A percentile compares a stretch with the other conserved stretches of the same genome.
Conservation (phyloP, 1,140 invertebrate species). For the Mactra quadrangularis region DNA sequence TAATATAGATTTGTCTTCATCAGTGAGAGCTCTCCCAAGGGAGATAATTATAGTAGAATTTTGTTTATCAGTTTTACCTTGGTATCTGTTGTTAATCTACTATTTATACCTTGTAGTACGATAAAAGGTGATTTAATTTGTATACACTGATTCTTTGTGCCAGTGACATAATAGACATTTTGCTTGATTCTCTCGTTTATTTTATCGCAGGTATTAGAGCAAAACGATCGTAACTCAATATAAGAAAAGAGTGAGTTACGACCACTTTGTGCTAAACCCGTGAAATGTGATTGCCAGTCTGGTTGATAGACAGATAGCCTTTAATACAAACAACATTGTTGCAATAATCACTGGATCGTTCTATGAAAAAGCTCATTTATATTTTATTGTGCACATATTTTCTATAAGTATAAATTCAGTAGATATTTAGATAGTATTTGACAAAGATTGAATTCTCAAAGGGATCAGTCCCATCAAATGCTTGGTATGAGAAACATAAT, state of each 20-base stretch:
- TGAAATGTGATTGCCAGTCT: too few relatives aligned
- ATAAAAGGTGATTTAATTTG: neutral
- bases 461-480: constrained; percentile 6
- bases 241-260: too few relatives aligned
- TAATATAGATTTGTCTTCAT: neutral
- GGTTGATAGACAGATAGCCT: too few relatives aligned
- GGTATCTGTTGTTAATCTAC: neutral
- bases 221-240: too few relatives aligned
- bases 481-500: constrained; percentile 1
- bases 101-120: neutral
- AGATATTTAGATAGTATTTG: constrained; percentile 1
- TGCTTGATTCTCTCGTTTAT: neutral
- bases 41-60: neutral
- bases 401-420: constrained; percentile 26
- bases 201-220: too few relatives aligned
- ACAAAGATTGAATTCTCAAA: too few relatives aligned
- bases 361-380: constrained; percentile 30
- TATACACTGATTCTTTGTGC: neutral
- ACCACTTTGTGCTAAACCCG: too few relatives aligned
- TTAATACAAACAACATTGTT: neutral
- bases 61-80: neutral
- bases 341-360: constrained; percentile 11
- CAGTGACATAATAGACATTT: constrained; percentile 2
- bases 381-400: constrained; percentile 23
- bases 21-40: too few relatives aligned